phyloP scores from a whole-genome alignment of 2,797 vertebrate species.

The Nothura maculosa region DNA sequence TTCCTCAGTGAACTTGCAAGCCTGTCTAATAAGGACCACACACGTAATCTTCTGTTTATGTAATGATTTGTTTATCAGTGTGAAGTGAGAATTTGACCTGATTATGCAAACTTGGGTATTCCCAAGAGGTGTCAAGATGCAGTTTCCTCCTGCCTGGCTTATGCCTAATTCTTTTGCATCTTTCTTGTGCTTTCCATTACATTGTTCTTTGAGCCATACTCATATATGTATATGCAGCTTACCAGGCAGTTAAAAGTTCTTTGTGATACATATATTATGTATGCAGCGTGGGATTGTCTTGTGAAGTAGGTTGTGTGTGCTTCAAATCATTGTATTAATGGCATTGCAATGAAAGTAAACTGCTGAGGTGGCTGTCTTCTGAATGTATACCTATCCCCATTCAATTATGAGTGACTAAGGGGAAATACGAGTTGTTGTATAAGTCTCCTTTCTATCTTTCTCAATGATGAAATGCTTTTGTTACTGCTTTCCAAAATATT shows the following conservation, averaged over 20 bases:
- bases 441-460: not conserved
- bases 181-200: constrained; percentile 1
- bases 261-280: too few species aligned
- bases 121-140: not conserved
- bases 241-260: too few species aligned
- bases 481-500: not conserved
- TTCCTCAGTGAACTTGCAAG: not conserved
- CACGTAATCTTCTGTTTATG: not conserved
- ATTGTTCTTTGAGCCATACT: constrained; percentile 14
- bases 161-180: not conserved
- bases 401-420: not conserved
- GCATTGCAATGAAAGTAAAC: not conserved
- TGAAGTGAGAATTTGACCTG: constrained; percentile 31
- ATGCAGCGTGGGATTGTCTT: not conserved
- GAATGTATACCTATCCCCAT: not conserved
- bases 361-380: not conserved
- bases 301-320: not conserved
- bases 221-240: not conserved
- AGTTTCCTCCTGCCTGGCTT: not conserved
- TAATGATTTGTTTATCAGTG: not conserved
- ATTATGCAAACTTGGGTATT: not conserved
- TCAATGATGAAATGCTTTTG: not conserved
- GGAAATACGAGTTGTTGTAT: not conserved
- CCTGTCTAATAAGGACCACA: not conserved
- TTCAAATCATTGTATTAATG: constrained; percentile 38